Evolutionary conservation across 2,113 vertebrate genomes (phyloP).

Genomic region (Lamprologus tigripictilis): DNA sequence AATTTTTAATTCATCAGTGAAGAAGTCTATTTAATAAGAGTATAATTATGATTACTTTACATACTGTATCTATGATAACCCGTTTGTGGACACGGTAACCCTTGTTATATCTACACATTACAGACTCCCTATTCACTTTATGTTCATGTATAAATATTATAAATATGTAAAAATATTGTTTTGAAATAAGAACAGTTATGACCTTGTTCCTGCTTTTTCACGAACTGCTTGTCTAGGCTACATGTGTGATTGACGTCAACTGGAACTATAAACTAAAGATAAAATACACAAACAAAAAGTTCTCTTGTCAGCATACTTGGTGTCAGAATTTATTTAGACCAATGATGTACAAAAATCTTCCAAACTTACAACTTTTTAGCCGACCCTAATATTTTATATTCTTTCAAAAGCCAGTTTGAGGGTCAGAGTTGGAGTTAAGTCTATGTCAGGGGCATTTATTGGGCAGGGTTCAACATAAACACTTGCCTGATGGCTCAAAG

Average conservation of each 20-base stretch:
- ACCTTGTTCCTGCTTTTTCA: background rate
- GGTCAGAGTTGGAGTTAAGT: background rate
- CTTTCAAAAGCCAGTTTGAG: background rate
- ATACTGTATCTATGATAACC: background rate
- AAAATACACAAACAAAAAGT: background rate
- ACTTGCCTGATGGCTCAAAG: background rate
- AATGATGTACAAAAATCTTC: background rate
- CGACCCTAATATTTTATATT: background rate
- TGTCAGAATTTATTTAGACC: background rate
- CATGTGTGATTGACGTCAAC: background rate
- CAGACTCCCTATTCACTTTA: background rate
- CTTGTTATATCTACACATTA: background rate
- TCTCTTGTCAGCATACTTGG: background rate
- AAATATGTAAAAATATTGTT: background rate
- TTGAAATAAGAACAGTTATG: background rate
- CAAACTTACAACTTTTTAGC: background rate
- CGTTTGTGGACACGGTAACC: background rate
- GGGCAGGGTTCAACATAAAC: background rate
- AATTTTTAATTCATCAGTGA: background rate
- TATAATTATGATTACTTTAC: background rate
- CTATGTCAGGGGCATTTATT: background rate
- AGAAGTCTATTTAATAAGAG: background rate
- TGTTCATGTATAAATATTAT: background rate
- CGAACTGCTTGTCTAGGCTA: background rate
- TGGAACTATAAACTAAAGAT: background rate